Evolutionary conservation across 2,888 invertebrate species (phyloP), one percentile per base, ranked within the genome.

Genomic region (Philaethria dido): DNA sequence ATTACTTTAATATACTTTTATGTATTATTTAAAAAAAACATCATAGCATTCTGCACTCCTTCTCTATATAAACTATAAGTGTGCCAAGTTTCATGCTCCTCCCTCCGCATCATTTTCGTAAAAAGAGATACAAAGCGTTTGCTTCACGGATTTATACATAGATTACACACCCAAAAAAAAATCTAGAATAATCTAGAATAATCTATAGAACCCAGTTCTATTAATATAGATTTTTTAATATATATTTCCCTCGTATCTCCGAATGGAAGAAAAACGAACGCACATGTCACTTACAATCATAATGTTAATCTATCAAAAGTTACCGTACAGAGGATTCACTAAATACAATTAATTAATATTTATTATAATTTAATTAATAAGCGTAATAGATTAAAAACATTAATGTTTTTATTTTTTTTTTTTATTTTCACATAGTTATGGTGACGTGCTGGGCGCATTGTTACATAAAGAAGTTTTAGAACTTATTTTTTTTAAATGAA

Each of bases 301-400:
- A 52, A 52, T 48, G 57, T 64, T 67, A 59, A 54, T 63, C 57
- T 59, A 60, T 45, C 33, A 22, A 60, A 44, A 44, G 59, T 67
- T 87, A 88, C 91, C 83, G 80, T 89, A 88, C 80, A 83, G 80
- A 79, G 85, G 87, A 84, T 83, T 88, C 82, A 87, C 85, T 89
- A 86, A 89, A 85, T 88, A 89, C 84, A 86, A 82, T 87, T 86
- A 85, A 83, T 72, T 86, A 85, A 83, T 72, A 71, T 69, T 73
- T 74, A 74, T 71, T 73, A 75, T 72, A 87, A 87, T 87, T 85
- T 89, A 88, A 88, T 91, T 92, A 92, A 92, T 92, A 92, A 92
- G 92, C 92, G 92, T 92, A 92, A 88, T 92, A 92, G 92, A 92
- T 91, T 87, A 90, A 91, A 85, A 89, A 90, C 89, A 88, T 88